A percentile compares a stretch with the other conserved stretches of the same genome.
Conservation (phyloP, 2,797 vertebrate species). For the Podargus strigoides region DNA sequence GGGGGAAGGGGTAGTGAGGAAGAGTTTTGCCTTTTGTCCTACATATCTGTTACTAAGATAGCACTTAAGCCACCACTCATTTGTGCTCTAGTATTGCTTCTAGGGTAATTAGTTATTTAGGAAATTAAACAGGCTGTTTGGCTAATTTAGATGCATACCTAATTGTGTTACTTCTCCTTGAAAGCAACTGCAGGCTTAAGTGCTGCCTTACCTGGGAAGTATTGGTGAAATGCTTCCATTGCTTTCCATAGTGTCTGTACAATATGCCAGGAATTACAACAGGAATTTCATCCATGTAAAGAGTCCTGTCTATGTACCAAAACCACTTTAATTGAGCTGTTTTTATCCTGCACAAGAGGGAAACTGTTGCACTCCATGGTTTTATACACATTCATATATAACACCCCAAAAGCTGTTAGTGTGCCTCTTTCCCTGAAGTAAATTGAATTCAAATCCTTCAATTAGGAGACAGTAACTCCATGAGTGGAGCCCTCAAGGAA, state of each 20-base stretch:
- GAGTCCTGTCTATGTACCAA: not conserved
- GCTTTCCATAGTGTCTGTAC: not conserved
- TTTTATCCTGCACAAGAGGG: not conserved
- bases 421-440: not conserved
- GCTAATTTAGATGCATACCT: not conserved
- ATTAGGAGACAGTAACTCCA: not conserved
- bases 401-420: not conserved
- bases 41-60: not conserved
- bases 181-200: not conserved
- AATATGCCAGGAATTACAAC: not conserved
- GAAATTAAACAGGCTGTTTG: not conserved
- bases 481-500: not conserved
- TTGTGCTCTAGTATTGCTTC: not conserved
- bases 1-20: not conserved
- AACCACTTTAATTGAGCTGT: accelerated
- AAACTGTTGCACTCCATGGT: not conserved
- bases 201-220: not conserved
- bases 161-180: not conserved
- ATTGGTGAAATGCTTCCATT: not conserved
- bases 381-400: accelerated
- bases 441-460: not conserved
- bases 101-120: not conserved
- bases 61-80: not conserved
- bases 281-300: not conserved
- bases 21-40: not conserved